These are phyloP conservation scores for Amazona vittata DNA, from an alignment of 2,113 vertebrate genomes.

Conservation along the genomic window DNA sequence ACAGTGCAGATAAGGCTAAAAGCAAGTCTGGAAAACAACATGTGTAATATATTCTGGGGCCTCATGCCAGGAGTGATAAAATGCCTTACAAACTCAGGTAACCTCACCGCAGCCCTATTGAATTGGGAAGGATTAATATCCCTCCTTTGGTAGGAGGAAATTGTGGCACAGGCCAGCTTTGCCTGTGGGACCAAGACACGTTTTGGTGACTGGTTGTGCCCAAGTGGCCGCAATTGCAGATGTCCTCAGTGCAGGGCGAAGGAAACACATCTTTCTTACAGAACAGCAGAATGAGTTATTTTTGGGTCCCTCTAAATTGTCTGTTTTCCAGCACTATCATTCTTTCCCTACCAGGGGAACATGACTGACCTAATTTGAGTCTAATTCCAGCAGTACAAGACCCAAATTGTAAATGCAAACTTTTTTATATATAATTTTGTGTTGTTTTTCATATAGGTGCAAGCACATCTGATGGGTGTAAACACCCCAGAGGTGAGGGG, in stretches of 20 bases:
- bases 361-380: constrained; percentile 56
- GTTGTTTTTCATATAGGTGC: neutral
- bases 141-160: neutral
- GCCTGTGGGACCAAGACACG: neutral
- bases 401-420: constrained; percentile 10
- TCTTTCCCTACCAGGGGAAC: constrained; percentile 49
- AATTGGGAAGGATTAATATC: neutral
- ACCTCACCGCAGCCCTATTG: neutral
- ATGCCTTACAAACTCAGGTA: neutral
- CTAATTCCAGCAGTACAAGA: neutral
- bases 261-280: neutral
- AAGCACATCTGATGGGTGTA: neutral
- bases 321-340: constrained; percentile 41
- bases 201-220: neutral
- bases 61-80: neutral
- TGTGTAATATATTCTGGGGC: neutral
- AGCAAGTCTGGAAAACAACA: accelerated
- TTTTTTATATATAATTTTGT: neutral
- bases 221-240: neutral
- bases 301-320: constrained; percentile 27
- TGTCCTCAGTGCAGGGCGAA: neutral
- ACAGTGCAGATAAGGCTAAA: neutral
- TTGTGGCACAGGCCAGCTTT: neutral
- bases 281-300: constrained; percentile 42
- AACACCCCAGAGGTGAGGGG: neutral